These are phyloP conservation scores for Eurytemora carolleeae DNA, from an alignment of 1,140 invertebrate genomes.

Conservation along the genomic window DNA sequence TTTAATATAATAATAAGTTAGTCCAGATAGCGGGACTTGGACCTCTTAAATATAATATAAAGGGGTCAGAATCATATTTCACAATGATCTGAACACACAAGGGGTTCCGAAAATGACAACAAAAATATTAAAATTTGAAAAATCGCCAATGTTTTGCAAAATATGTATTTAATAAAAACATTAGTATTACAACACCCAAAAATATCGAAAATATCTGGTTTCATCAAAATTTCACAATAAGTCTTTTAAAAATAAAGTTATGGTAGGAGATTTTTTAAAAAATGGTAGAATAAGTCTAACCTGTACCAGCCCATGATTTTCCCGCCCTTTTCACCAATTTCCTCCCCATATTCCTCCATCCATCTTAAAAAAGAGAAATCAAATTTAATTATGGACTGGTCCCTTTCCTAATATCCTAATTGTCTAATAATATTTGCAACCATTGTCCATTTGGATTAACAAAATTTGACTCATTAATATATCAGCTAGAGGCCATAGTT, in stretches of 20 bases:
- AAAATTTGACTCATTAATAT: no score
- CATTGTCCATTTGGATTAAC: no score
- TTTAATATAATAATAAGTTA: neutral
- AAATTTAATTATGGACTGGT: no score
- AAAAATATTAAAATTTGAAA: neutral
- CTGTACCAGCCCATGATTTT: neutral
- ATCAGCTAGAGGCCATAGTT: no score
- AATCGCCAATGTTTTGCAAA: neutral
- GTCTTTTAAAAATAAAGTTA: neutral
- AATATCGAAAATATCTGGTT: neutral
- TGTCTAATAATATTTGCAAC: no score
- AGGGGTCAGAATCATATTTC: neutral
- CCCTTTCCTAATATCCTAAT: no score
- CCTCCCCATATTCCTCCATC: neutral
- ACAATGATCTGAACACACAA: no score
- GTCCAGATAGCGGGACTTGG: neutral
- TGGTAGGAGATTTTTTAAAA: neutral
- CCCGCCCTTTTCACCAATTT: neutral
- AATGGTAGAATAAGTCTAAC: no score
- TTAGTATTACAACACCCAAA: neutral
- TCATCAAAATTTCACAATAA: neutral
- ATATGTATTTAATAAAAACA: neutral
- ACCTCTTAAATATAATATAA: neutral
- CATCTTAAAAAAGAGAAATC: neutral
- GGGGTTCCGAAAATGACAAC: neutral